A percentile compares a stretch with the other conserved stretches of the same genome.
phyloP scores from a whole-genome alignment of 1,140 invertebrate genomes.

The Acromyrmex charruanus region DNA sequence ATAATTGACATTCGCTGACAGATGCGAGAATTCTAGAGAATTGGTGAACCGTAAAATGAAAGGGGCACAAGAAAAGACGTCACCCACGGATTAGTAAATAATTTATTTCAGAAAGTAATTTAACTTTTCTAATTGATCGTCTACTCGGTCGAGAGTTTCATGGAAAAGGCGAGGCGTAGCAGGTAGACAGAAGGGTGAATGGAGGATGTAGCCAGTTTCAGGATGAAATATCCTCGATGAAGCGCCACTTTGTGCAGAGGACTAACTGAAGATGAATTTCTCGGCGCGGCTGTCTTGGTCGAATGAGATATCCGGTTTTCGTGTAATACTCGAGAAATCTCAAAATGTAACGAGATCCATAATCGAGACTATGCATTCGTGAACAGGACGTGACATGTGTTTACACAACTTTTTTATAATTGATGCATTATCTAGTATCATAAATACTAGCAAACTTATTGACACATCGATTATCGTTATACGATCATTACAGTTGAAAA shows the following conservation, averaged over 20 bases:
- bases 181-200: slow-evolving; percentile 51
- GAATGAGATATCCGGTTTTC: slow-evolving; percentile 67
- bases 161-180: slow-evolving; percentile 34
- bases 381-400: background rate
- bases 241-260: slow-evolving; percentile 65
- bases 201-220: slow-evolving; percentile 54
- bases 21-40: background rate
- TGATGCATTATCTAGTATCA: too few species aligned
- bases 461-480: too few species aligned
- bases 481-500: too few species aligned
- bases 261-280: slow-evolving; percentile 71
- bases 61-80: slow-evolving; percentile 3
- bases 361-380: slow-evolving; percentile 41
- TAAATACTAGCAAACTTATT: too few species aligned
- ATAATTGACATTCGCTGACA: slow-evolving; percentile 50
- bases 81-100: slow-evolving; percentile 74
- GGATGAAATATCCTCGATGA: slow-evolving; percentile 69
- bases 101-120: slow-evolving; percentile 81
- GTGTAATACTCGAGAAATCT: slow-evolving; percentile 63
- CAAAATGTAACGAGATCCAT: slow-evolving; percentile 61
- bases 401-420: too few species aligned
- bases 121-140: slow-evolving; percentile 82
- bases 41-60: slow-evolving; percentile 25
- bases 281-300: slow-evolving; percentile 15
- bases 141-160: slow-evolving; percentile 59